These are phyloP conservation scores for Gisinianus flammeolus DNA, from an alignment of 2,888 invertebrate genomes.

Conservation along the genomic window DNA sequence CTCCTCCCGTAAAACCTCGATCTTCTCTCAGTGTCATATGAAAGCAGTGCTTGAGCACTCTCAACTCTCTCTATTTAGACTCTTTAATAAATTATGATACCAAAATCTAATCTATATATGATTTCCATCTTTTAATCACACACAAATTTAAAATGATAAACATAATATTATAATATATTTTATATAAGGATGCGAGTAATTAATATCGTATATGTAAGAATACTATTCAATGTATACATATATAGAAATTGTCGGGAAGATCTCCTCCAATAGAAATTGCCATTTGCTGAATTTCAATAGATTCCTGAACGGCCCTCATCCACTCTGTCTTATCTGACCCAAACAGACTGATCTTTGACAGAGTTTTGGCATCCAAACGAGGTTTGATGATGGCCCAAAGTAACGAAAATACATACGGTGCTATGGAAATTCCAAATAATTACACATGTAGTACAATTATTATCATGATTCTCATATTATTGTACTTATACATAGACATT, in stretches of 20 bases:
- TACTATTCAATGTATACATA: too few species aligned
- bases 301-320: not conserved
- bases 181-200: too few species aligned
- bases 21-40: too few species aligned
- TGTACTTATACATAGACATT: not conserved
- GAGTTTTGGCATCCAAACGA: not conserved
- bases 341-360: not conserved
- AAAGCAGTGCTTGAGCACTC: too few species aligned
- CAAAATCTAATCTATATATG: too few species aligned
- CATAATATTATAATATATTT: too few species aligned
- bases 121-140: too few species aligned
- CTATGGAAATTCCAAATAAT: not conserved
- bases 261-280: slow-evolving; percentile 6
- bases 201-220: too few species aligned
- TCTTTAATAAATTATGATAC: too few species aligned
- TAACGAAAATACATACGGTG: slow-evolving; percentile 4
- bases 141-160: too few species aligned
- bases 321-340: not conserved
- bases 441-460: not conserved
- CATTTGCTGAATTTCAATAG: not conserved
- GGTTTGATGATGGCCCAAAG: not conserved
- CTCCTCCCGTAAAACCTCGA: too few species aligned
- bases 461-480: not conserved
- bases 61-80: too few species aligned
- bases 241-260: slow-evolving; percentile 9